A percentile compares a stretch with the other conserved stretches of the same genome.
Evolutionary conservation across 1,140 invertebrate genomes (phyloP).

Genomic region (Antheraea mylitta): DNA sequence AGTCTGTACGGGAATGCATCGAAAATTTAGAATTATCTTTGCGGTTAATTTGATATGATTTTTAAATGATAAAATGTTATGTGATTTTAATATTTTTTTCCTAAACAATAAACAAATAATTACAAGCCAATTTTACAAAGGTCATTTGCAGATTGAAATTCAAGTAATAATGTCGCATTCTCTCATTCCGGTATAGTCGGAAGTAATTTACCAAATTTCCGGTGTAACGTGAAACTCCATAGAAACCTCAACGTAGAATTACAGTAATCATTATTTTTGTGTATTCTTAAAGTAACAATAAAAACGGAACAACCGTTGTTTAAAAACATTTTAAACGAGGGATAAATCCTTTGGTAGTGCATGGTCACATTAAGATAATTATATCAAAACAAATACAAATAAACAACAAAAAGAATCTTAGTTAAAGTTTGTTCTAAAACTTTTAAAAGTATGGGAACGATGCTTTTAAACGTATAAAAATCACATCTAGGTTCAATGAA

Average conservation of each 20-base stretch:
- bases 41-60: no score
- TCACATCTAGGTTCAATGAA: no score
- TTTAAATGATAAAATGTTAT: no score
- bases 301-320: neutral
- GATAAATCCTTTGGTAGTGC: no score
- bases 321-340: neutral
- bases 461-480: no score
- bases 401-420: no score
- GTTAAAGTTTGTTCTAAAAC: no score
- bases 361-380: neutral
- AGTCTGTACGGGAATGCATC: no score
- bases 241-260: neutral
- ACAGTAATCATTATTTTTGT: neutral
- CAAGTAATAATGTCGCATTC: neutral
- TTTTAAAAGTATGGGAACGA: no score
- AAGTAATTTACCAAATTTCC: neutral
- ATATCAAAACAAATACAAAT: neutral
- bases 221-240: neutral
- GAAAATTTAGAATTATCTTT: no score
- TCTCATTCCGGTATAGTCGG: neutral
- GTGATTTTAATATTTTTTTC: neutral
- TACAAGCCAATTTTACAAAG: neutral
- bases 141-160: neutral
- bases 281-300: neutral
- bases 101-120: neutral